Percentiles rank a stretch among this genome's conserved stretches.
Conservation (phyloP, 2,888 invertebrate genomes). For the Dicyrtoma fusca region DNA sequence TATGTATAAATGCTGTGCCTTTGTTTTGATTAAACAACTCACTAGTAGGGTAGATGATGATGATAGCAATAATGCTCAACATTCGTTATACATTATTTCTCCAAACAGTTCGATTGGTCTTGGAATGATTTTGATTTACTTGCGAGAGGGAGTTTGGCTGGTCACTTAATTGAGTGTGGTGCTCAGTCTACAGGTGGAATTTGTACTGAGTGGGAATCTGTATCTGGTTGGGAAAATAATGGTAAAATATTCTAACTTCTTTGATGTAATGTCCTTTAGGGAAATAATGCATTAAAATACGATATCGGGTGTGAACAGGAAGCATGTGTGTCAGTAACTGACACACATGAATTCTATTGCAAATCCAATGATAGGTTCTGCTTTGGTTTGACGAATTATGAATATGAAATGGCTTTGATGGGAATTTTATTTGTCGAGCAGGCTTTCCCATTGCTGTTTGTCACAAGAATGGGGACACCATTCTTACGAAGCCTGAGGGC, state of each 20-base stretch:
- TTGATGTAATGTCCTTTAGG: too few species aligned
- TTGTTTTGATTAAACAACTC: slow-evolving; percentile 10
- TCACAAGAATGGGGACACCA: slow-evolving; percentile 59
- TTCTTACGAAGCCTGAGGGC: slow-evolving; percentile 61
- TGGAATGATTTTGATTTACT: slow-evolving; percentile 60
- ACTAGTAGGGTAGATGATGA: too few species aligned
- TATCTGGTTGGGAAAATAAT: slow-evolving; percentile 60
- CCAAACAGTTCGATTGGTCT: slow-evolving; percentile 62
- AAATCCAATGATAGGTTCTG: too few species aligned
- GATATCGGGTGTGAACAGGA: too few species aligned
- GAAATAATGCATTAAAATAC: too few species aligned
- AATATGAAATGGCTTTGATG: too few species aligned
- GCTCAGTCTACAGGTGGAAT: slow-evolving; percentile 63
- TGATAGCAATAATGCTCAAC: too few species aligned
- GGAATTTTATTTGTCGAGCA: slow-evolving; percentile 18
- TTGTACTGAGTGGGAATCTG: slow-evolving; percentile 62
- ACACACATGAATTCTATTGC: too few species aligned
- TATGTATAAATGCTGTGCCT: not conserved
- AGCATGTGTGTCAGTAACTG: too few species aligned
- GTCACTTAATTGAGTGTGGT: slow-evolving; percentile 64
- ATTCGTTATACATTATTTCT: too few species aligned
- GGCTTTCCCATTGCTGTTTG: slow-evolving; percentile 63
- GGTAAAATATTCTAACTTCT: slow-evolving; percentile 37
- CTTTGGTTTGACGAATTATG: too few species aligned
- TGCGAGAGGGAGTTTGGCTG: slow-evolving; percentile 62